phyloP scores from a whole-genome alignment of 2,888 invertebrate species.

The Apantesis nais region DNA sequence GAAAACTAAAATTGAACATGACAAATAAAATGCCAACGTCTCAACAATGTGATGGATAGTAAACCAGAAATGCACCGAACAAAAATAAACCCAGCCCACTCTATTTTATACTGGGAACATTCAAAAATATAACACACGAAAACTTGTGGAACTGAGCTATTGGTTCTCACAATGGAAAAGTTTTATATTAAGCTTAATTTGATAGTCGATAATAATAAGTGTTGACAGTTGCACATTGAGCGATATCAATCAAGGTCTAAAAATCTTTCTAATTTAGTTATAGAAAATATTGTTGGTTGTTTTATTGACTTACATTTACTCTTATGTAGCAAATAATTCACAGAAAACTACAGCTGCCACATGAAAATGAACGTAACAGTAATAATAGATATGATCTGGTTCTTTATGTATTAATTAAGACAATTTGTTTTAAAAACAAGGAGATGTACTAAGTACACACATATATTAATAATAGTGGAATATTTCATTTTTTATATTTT shows the following conservation, averaged over 20 bases:
- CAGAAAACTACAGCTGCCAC: no score
- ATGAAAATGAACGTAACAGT: no score
- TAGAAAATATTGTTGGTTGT: no score
- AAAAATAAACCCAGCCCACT: constrained; percentile 72
- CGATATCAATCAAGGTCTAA: constrained; percentile 12
- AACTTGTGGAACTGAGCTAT: constrained; percentile 59
- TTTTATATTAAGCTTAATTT: constrained; percentile 26
- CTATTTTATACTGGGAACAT: constrained; percentile 62
- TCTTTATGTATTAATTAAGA: no score
- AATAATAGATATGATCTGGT: no score
- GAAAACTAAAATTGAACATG: constrained; percentile 65
- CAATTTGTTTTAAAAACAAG: no score
- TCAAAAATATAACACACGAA: constrained; percentile 59
- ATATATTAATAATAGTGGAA: no score
- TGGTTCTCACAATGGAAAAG: constrained; percentile 49
- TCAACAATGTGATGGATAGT: constrained; percentile 76
- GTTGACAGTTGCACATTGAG: constrained; percentile 20
- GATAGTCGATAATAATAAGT: constrained; percentile 20
- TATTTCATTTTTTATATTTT: no score
- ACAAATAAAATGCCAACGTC: constrained; percentile 62
- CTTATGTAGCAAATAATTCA: no score
- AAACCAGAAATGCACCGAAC: constrained; percentile 73
- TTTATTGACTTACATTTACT: no score
- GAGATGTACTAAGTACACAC: no score
- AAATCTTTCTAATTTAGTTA: not conserved